phyloP scores from a whole-genome alignment of 37 sponge, comb jelly and placozoan species.

The Dysidea cf. avara region DNA sequence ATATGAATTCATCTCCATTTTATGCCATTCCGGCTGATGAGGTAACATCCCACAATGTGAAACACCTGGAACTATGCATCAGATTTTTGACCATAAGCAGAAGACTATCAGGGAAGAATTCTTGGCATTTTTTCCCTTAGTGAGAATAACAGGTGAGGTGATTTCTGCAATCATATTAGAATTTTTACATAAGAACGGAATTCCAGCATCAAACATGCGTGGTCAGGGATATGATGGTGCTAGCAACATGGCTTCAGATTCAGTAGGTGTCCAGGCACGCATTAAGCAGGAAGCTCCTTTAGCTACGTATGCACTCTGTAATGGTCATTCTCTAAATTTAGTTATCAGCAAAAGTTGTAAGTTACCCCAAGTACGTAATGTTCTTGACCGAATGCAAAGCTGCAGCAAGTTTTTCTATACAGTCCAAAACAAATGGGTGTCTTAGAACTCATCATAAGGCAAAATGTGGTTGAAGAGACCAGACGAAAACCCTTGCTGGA shows the following conservation, averaged over 20 bases:
- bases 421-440: slow-evolving; percentile 38
- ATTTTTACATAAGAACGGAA: slow-evolving; percentile 25
- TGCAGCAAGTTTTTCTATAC: slow-evolving; percentile 6
- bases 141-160: too few relatives aligned
- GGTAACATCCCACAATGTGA: too few relatives aligned
- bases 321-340: slow-evolving; percentile 53
- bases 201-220: too few relatives aligned
- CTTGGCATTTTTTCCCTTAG: too few relatives aligned
- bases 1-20: slow-evolving; percentile 7
- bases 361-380: slow-evolving; percentile 40
- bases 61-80: slow-evolving; percentile 35
- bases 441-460: slow-evolving; percentile 18
- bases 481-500: slow-evolving; percentile 36
- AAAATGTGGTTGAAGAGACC: slow-evolving; percentile 7
- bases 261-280: too few relatives aligned
- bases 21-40: slow-evolving; percentile 33
- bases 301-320: slow-evolving; percentile 59
- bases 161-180: slow-evolving; percentile 40
- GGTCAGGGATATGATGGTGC: too few relatives aligned
- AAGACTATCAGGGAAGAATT: slow-evolving; percentile 18
- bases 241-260: too few relatives aligned
- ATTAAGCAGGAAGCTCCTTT: slow-evolving; percentile 33
- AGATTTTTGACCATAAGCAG: slow-evolving; percentile 34
- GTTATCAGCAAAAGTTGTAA: too few relatives aligned
- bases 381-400: slow-evolving; percentile 16